Percentiles rank a stretch among this genome's conserved stretches.
Evolutionary conservation across 2,113 vertebrate genomes (phyloP).

Genomic region (Phaethornis superciliosus): DNA sequence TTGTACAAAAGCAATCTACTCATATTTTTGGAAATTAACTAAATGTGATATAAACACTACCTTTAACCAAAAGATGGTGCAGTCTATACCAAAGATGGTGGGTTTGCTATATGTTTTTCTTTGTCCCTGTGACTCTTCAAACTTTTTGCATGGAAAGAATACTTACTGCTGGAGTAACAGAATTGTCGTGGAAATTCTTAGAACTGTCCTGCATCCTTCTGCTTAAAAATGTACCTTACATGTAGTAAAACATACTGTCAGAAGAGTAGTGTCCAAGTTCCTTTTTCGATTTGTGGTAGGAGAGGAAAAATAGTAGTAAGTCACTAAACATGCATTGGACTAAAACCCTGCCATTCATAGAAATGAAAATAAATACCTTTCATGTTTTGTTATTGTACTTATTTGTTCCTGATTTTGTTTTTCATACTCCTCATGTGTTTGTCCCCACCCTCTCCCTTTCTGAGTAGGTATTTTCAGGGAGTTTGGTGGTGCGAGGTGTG

Average conservation of each 20-base stretch:
- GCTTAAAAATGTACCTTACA: background rate
- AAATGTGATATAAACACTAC: background rate
- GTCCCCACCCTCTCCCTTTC: background rate
- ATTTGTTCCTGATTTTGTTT: background rate
- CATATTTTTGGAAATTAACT: background rate
- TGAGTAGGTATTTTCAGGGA: constrained; percentile 91
- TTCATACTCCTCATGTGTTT: background rate
- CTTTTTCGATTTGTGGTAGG: background rate
- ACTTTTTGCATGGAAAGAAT: background rate
- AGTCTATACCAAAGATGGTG: background rate
- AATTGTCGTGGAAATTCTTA: background rate
- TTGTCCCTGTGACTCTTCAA: background rate
- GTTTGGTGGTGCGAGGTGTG: constrained; percentile 94
- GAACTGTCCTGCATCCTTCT: background rate
- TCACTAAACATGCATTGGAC: background rate
- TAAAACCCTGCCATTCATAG: background rate
- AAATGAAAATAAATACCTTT: background rate
- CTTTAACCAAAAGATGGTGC: background rate
- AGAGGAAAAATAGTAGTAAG: background rate
- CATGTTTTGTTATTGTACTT: background rate
- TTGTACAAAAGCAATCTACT: background rate
- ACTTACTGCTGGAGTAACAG: background rate
- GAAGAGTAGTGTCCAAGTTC: background rate
- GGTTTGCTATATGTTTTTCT: background rate
- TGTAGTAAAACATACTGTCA: background rate